Percentiles rank a stretch among this genome's conserved stretches.
These are phyloP conservation scores for Oryzias dopingdopingensis DNA, from an alignment of 2,797 vertebrate species.

Conservation along the genomic window DNA sequence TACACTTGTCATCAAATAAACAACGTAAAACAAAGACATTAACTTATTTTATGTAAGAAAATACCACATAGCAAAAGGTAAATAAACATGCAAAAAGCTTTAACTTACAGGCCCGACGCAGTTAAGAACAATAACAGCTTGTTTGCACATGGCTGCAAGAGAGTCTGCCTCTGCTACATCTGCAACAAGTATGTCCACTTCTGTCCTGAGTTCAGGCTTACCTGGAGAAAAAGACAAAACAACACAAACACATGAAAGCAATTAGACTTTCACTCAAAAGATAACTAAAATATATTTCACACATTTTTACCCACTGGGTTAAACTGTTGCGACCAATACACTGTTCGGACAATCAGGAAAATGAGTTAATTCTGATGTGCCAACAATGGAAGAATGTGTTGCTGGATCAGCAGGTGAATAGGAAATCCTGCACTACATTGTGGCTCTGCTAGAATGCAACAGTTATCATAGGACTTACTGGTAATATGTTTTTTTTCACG, in stretches of 20 bases:
- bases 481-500: no score
- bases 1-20: slow-evolving; percentile 6
- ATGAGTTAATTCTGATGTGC: no score
- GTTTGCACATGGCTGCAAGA: slow-evolving; percentile 89
- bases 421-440: no score
- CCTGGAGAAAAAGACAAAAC: slow-evolving; percentile 63
- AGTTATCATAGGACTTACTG: no score
- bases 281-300: neutral
- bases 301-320: no score
- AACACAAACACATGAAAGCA: neutral
- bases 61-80: no score
- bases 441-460: no score
- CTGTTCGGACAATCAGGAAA: no score
- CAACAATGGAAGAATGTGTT: no score
- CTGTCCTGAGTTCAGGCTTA: slow-evolving; percentile 81
- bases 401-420: no score
- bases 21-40: slow-evolving; percentile 13
- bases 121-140: slow-evolving; percentile 88
- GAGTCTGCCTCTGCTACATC: slow-evolving; percentile 86
- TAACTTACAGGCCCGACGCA: slow-evolving; percentile 95
- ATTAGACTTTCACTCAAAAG: neutral
- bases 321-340: no score
- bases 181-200: slow-evolving; percentile 88
- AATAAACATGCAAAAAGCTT: neutral
- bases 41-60: neutral